Evolutionary conservation across 1,140 invertebrate species (phyloP).

Genomic region (Anastatus disparis): DNA sequence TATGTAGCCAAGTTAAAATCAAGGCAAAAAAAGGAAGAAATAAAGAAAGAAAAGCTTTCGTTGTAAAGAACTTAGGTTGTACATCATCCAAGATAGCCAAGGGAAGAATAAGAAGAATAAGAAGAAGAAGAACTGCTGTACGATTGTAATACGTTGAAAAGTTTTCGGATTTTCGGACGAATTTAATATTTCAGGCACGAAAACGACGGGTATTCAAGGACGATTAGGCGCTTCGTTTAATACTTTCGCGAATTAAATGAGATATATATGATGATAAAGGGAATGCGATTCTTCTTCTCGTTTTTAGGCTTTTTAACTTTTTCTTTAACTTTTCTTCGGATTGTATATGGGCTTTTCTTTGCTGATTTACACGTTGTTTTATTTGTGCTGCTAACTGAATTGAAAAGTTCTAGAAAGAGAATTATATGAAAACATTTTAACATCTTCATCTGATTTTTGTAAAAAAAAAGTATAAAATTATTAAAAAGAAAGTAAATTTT

Average conservation of each 20-base stretch:
- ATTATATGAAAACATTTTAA: too few species aligned
- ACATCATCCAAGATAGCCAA: constrained; percentile 64
- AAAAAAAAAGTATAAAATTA: too few species aligned
- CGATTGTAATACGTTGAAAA: constrained; percentile 58
- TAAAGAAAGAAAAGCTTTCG: constrained; percentile 40
- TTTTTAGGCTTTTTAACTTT: not conserved
- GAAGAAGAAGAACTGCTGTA: too few species aligned
- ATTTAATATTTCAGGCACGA: constrained; percentile 62
- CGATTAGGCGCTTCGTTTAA: constrained; percentile 31
- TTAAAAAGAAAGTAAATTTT: not conserved
- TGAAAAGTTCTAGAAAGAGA: too few species aligned
- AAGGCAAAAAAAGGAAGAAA: constrained; percentile 38
- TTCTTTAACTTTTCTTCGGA: too few species aligned
- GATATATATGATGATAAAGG: not conserved
- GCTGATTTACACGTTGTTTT: not conserved
- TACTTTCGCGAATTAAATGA: constrained; percentile 37
- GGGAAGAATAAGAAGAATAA: constrained; percentile 52
- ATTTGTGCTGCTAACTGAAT: too few species aligned
- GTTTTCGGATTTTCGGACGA: constrained; percentile 59
- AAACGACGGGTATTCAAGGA: constrained; percentile 31
- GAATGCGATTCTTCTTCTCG: not conserved
- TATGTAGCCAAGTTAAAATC: constrained; percentile 30
- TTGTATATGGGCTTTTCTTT: not conserved
- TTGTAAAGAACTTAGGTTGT: constrained; percentile 63
- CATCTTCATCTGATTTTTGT: too few species aligned